phyloP scores from a whole-genome alignment of 2,113 vertebrate genomes.

The Empidonax traillii region DNA sequence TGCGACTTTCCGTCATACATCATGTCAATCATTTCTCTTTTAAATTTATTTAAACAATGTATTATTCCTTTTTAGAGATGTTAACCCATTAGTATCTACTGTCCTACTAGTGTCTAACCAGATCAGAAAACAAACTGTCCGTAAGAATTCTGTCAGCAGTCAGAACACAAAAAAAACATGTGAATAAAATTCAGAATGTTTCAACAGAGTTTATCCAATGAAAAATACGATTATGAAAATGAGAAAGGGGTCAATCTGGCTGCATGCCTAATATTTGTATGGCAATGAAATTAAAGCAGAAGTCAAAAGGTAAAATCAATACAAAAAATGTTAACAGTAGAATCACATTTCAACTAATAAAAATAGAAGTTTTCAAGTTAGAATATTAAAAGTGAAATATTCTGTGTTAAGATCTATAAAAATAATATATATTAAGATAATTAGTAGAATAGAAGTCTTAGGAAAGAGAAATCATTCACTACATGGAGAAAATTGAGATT shows the following conservation, averaged over 20 bases:
- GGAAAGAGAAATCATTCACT: background rate
- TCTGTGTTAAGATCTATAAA: background rate
- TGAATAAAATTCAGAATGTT: background rate
- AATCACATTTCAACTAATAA: background rate
- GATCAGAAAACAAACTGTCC: background rate
- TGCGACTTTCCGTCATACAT: slow-evolving; percentile 22
- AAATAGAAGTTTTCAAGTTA: background rate
- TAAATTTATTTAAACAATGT: background rate
- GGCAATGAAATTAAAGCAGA: background rate
- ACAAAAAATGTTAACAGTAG: background rate
- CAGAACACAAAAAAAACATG: background rate
- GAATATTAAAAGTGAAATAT: background rate
- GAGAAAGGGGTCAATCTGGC: background rate
- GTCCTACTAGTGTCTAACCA: background rate
- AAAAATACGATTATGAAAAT: background rate
- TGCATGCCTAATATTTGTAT: background rate
- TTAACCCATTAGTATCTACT: background rate
- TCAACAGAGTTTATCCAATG: background rate
- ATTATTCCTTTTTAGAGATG: background rate
- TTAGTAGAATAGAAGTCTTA: background rate
- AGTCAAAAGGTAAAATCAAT: background rate
- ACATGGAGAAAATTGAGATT: background rate
- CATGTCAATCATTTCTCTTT: background rate
- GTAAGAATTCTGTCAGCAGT: background rate
- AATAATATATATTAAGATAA: background rate